These are phyloP conservation scores for Autographa gamma DNA, from an alignment of 2,888 invertebrate genomes.

Conservation along the genomic window DNA sequence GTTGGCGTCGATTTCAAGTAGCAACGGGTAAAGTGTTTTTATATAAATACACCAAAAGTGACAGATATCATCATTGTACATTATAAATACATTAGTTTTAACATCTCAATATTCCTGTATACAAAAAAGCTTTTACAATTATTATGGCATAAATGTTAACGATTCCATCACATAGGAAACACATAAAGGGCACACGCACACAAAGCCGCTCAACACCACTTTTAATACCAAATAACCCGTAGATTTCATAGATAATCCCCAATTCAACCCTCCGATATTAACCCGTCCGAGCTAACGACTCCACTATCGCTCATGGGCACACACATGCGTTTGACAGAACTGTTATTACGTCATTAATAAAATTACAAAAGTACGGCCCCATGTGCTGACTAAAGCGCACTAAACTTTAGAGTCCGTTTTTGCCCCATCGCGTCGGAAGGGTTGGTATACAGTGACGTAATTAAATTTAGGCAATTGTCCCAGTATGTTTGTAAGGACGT, in stretches of 20 bases:
- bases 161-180: constrained; percentile 11
- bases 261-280: constrained; percentile 84
- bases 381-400: constrained; percentile 76
- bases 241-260: constrained; percentile 81
- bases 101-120: background rate
- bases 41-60: too few species aligned
- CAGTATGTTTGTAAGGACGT: constrained; percentile 77
- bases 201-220: constrained; percentile 50
- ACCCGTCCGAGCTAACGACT: constrained; percentile 87
- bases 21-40: too few species aligned
- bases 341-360: constrained; percentile 89
- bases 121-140: constrained; percentile 11
- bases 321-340: constrained; percentile 88
- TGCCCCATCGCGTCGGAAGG: constrained; percentile 69
- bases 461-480: constrained; percentile 87
- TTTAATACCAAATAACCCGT: constrained; percentile 68
- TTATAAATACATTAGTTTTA: too few species aligned
- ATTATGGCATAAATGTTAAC: background rate
- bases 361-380: constrained; percentile 88
- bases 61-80: too few species aligned
- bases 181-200: constrained; percentile 23
- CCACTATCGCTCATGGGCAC: constrained; percentile 87
- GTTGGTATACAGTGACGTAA: constrained; percentile 76
- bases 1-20: too few species aligned
- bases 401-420: constrained; percentile 76